Conservation (phyloP, 1,140 invertebrate species). For the Ptiloglossa arizonensis region DNA sequence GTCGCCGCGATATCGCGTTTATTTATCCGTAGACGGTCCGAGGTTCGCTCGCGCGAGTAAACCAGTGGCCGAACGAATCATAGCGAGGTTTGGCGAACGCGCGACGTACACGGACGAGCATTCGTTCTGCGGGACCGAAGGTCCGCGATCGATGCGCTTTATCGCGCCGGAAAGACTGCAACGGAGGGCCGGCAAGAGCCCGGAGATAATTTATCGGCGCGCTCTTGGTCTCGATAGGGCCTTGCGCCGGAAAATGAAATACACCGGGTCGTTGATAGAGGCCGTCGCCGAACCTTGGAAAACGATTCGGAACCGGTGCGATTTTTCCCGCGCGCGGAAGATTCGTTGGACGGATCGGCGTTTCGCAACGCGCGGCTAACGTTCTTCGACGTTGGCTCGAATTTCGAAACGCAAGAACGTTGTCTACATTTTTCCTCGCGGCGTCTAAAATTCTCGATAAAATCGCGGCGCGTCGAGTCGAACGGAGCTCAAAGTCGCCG, state of each 20-base stretch:
- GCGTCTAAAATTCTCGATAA: too few species aligned
- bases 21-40: constrained; percentile 36
- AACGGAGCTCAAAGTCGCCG: neutral
- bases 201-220: constrained; percentile 48
- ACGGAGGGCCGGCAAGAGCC: neutral
- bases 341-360: neutral
- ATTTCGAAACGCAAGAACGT: too few species aligned
- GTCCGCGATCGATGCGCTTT: constrained; percentile 64
- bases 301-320: constrained; percentile 29
- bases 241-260: constrained; percentile 35
- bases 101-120: constrained; percentile 5
- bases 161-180: constrained; percentile 51
- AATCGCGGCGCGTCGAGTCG: neutral
- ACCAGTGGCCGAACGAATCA: neutral
- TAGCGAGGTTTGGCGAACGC: constrained; percentile 7
- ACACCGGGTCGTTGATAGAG: constrained; percentile 34
- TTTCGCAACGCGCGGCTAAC: too few species aligned
- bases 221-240: constrained; percentile 45
- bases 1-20: constrained; percentile 50
- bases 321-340: neutral
- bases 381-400: too few species aligned
- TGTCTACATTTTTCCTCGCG: too few species aligned
- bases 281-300: constrained; percentile 19
- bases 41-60: neutral
- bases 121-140: constrained; percentile 50